Evolutionary conservation across 2,113 vertebrate species (phyloP).

Genomic region (Pogona vitticeps): DNA sequence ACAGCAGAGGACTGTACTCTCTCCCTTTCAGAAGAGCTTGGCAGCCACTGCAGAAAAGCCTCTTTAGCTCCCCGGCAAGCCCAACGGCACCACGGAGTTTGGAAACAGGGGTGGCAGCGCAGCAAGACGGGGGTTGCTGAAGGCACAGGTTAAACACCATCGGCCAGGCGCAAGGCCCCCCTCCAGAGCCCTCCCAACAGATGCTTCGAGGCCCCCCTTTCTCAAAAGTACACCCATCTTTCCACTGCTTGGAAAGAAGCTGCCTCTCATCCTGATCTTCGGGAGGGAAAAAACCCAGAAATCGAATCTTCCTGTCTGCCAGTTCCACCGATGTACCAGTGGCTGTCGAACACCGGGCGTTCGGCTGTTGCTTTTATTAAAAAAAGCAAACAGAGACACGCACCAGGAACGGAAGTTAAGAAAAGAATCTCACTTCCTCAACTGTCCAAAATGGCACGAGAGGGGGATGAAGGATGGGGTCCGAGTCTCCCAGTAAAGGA

Average conservation of each 20-base stretch:
- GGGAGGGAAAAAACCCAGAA: constrained; percentile 28
- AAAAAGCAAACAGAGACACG: background rate
- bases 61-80: background rate
- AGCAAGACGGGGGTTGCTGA: too few relatives aligned
- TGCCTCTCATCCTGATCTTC: constrained; percentile 6
- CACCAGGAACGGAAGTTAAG: accelerated
- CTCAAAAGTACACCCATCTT: background rate
- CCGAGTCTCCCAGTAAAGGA: too few relatives aligned
- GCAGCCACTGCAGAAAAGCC: background rate
- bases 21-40: background rate
- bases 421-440: background rate
- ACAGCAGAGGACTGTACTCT: too few relatives aligned
- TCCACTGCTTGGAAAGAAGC: background rate
- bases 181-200: background rate
- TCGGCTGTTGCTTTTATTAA: constrained; percentile 8
- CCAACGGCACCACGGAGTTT: background rate
- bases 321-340: constrained; percentile 21
- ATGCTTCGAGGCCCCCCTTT: too few relatives aligned
- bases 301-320: constrained; percentile 53
- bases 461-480: background rate
- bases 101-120: background rate
- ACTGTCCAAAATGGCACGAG: accelerated
- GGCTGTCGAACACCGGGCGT: background rate
- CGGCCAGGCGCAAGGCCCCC: background rate
- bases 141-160: background rate